Evolutionary conservation across 2,797 vertebrate species (phyloP), one percentile per base, ranked within the genome.

Genomic region (Neopelma chrysocephalum): DNA sequence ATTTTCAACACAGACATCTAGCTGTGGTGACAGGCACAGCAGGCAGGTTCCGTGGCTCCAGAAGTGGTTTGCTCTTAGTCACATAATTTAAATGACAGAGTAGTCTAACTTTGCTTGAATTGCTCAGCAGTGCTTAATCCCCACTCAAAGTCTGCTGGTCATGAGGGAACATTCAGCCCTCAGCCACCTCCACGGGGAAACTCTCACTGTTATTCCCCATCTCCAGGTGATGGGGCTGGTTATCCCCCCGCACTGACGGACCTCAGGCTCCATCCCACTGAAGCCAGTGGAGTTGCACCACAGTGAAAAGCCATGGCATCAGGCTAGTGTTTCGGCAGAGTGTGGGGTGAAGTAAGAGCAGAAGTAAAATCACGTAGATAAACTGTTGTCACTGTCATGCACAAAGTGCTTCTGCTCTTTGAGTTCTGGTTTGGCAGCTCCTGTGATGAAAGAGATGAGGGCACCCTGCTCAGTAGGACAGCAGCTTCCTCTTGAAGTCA

Each of bases 331-430:
- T 79, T 79, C 43, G 42, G 47, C 47, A 77, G 42, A 54, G 26
- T 0, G 0, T 17, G 42, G 32, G 20, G 17, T 2, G 3, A 80
- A 34, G 22, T 64, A 38, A 13, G 29, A 71, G 56, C 3, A 6
- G 71, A 79, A 65, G 40, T 25, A 77, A n/a, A 51, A 25, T 22
- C 58, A 19, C 5, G 8, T 22, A 50, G 51, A 38, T 90, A 76
- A 79, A 23, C 23, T 0, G 0, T 4, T 26, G 43, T 42, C 34
- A 20, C 43, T 26, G 29, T 60, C 47, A 61, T 3, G 43, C 61
- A 75, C 48, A 81, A 79, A 87, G 75, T 2, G 2, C n/a, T 38
- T 78, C 68, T 60, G 65, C 64, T 78, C 56, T 93, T 64, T 15
- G 9, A 85, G 31, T 36, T 75, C 79, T 80, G 42, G 6, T 75